Evolutionary conservation across 2,888 invertebrate species (phyloP), one percentile per base, ranked within the genome.

Genomic region (Choristoneura rosaceana): DNA sequence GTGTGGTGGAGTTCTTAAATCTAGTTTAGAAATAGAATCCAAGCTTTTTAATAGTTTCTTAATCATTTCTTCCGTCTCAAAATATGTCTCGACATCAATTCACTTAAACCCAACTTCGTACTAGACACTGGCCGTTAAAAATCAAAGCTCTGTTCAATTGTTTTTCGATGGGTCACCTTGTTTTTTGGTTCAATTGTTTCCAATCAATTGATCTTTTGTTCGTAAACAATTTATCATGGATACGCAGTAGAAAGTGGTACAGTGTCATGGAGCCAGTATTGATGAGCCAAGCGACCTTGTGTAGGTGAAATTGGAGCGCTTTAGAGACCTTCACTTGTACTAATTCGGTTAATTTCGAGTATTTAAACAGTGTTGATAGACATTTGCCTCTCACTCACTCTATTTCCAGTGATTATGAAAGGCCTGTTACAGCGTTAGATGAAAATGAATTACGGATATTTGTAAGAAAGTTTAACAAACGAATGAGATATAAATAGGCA

Each of bases 191-290:
- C 47, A 15, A 50, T 50, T 47, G 63, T 64, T 47, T 50, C 14
- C 34, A 34, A 64, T 34, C 50, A 63, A 17, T 61, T 33, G 45
- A 17, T 62, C 67, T 62, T 66, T 67, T 71, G 71, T 71, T 71
- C 67, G 38, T 66, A 71, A 67, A 67, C 62, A 67, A 71, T 71
- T 58, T 68, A 68, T 63, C 67, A 71, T 68, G 55, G 71, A 62
- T 62, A 58, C 17, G 63, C 45, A 58, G 55, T 71, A 71, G 71
- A 67, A 71, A 71, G 71, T 62, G 62, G 71, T 71, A 62, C 71
- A 62, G 7, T 68, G 62, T 59, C 62, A 67, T 67, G 52, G 33
- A 17, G 45, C 38, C 45, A 9, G 58, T 63, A 71, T 68, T 63
- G 71, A 61, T 43, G 70, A 62, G 34, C 62, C 47, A 8, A 50